phyloP scores from a whole-genome alignment of 2,113 vertebrate genomes.

The Hypocryptadius cinnamomeus region DNA sequence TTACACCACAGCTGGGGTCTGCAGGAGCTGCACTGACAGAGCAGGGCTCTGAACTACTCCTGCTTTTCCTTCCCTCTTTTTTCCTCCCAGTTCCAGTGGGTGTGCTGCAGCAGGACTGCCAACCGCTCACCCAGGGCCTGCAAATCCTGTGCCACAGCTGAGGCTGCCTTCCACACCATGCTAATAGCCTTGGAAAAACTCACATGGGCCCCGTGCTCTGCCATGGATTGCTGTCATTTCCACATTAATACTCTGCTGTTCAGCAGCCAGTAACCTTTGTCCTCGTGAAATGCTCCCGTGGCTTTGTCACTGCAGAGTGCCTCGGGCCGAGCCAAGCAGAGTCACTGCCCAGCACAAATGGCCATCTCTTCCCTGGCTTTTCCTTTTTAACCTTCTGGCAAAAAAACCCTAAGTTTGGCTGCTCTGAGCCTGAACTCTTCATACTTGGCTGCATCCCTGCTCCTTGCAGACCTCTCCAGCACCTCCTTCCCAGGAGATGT shows the following conservation, averaged over 20 bases:
- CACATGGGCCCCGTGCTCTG: neutral
- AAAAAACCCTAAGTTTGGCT: neutral
- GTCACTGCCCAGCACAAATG: neutral
- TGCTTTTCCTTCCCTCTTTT: neutral
- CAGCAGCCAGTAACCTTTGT: constrained; percentile 17
- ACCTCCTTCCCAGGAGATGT: neutral
- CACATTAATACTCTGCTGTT: neutral
- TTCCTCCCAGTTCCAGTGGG: neutral
- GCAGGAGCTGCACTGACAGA: neutral
- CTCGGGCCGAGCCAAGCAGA: neutral
- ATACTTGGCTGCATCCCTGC: fast-evolving
- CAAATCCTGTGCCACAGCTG: neutral
- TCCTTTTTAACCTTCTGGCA: neutral
- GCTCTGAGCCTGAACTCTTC: neutral
- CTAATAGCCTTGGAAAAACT: neutral
- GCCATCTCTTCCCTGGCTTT: neutral
- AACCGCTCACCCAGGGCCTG: neutral
- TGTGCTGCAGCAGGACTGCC: neutral
- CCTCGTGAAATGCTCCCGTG: neutral
- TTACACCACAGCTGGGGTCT: constrained; percentile 47
- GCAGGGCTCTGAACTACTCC: neutral
- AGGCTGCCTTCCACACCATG: neutral
- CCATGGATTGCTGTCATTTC: constrained; percentile 9
- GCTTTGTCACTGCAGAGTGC: neutral
- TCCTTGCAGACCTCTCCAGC: neutral